Percentiles rank a stretch among this genome's conserved stretches.
Evolutionary conservation across 1,140 invertebrate species (phyloP).

Genomic region (Dermatophagoides farinae): DNA sequence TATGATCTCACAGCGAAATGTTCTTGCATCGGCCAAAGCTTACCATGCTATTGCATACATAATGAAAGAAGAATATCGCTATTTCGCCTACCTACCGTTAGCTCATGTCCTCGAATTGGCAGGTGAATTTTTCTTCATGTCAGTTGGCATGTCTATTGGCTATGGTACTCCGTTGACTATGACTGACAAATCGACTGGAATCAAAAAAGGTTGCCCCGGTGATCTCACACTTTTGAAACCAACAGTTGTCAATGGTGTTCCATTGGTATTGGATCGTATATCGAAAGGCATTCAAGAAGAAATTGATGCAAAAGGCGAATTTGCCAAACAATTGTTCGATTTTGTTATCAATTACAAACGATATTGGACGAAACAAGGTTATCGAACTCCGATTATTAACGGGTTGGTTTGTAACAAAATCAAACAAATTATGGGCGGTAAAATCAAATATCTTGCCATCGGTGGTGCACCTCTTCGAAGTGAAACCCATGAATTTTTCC

Average conservation of each 20-base stretch:
- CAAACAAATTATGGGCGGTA: slow-evolving; percentile 59
- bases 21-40: slow-evolving; percentile 64
- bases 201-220: slow-evolving; percentile 58
- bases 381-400: slow-evolving; percentile 25
- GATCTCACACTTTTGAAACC: slow-evolving; percentile 75
- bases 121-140: slow-evolving; percentile 33
- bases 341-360: slow-evolving; percentile 26
- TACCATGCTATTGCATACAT: slow-evolving; percentile 52
- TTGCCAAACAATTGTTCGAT: slow-evolving; percentile 24
- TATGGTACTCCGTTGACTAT: slow-evolving; percentile 88
- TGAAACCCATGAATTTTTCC: slow-evolving; percentile 85
- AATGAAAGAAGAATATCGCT: slow-evolving; percentile 42
- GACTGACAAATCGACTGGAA: slow-evolving; percentile 80
- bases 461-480: slow-evolving; percentile 91
- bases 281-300: slow-evolving; percentile 26
- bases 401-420: slow-evolving; percentile 47
- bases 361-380: slow-evolving; percentile 18
- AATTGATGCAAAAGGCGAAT: slow-evolving; percentile 20
- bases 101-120: slow-evolving; percentile 92
- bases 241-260: slow-evolving; percentile 83
- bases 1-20: slow-evolving; percentile 59
- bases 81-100: slow-evolving; percentile 83
- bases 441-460: slow-evolving; percentile 58
- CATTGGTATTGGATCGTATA: slow-evolving; percentile 32
- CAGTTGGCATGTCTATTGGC: slow-evolving; percentile 69